Evolutionary conservation across 1,140 invertebrate species (phyloP).

Genomic region (Heterodera schachtii): DNA sequence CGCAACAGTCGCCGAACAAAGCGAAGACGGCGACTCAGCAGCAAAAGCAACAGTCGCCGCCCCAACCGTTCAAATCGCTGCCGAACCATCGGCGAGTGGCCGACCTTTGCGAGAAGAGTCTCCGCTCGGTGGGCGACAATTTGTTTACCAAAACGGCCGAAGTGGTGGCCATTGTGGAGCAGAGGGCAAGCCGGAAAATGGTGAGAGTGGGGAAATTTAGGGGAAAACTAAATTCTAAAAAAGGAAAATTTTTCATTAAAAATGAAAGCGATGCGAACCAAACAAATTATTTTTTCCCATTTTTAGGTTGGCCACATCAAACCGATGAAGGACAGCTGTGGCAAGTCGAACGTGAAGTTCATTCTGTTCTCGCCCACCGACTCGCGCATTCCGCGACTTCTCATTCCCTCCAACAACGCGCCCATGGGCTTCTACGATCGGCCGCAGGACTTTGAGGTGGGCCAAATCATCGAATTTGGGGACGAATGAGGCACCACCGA

Average conservation of each 20-base stretch:
- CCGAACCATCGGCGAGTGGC: slow-evolving; percentile 9
- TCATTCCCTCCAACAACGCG: slow-evolving; percentile 71
- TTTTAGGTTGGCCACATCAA: slow-evolving; percentile 72
- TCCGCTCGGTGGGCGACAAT: background rate
- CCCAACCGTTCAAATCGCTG: background rate
- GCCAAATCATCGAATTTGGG: too few species aligned
- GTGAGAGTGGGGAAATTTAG: background rate
- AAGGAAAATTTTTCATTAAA: too few species aligned
- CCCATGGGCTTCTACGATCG: slow-evolving; percentile 46
- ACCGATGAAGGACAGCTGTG: slow-evolving; percentile 68
- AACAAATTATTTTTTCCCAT: background rate
- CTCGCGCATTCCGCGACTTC: slow-evolving; percentile 75
- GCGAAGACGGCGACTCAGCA: background rate
- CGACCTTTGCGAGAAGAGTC: slow-evolving; percentile 6
- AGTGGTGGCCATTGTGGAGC: slow-evolving; percentile 24
- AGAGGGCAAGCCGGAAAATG: slow-evolving; percentile 14
- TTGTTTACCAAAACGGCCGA: slow-evolving; percentile 22
- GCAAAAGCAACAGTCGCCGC: background rate
- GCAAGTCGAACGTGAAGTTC: slow-evolving; percentile 64
- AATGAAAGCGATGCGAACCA: too few species aligned
- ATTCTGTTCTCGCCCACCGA: slow-evolving; percentile 77
- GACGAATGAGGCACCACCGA: too few species aligned
- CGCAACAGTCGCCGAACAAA: background rate
- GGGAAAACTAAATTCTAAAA: too few species aligned
- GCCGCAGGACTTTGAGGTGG: slow-evolving; percentile 45